phyloP scores from a whole-genome alignment of 2,113 vertebrate species.

The Callionymus lyra region DNA sequence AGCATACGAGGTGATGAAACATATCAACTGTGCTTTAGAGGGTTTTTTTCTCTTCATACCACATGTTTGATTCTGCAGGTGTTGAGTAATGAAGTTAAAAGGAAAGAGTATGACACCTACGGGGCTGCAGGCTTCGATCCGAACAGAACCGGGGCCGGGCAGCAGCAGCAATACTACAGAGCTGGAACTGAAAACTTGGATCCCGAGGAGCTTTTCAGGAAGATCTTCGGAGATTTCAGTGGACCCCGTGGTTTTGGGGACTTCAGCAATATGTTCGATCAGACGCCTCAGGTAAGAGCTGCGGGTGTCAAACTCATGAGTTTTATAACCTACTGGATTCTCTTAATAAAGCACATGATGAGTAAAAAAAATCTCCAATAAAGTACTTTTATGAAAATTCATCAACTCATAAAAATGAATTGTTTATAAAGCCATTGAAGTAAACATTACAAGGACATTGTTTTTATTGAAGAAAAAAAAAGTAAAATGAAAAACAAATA shows the following conservation, averaged over 20 bases:
- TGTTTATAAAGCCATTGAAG: too few relatives aligned
- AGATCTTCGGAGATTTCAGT: conserved; percentile 89
- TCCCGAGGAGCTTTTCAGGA: conserved; percentile 89
- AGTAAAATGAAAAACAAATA: too few relatives aligned
- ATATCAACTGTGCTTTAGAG: background rate
- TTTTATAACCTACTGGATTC: too few relatives aligned
- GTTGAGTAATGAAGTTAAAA: conserved; percentile 84
- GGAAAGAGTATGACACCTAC: conserved; percentile 84
- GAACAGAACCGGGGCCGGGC: conserved; percentile 20
- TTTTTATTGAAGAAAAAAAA: too few relatives aligned
- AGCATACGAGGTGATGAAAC: conserved; percentile 83
- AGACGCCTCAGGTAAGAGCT: conserved; percentile 79
- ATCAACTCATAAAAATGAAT: too few relatives aligned
- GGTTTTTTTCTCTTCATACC: background rate
- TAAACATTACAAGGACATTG: too few relatives aligned
- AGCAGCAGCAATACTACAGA: conserved; percentile 79
- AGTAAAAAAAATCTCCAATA: too few relatives aligned
- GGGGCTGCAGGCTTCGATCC: conserved; percentile 76
- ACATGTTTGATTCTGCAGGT: conserved; percentile 61
- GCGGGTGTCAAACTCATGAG: too few relatives aligned
- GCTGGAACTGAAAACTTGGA: conserved; percentile 68
- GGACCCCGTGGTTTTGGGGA: conserved; percentile 74
- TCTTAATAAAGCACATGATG: too few relatives aligned
- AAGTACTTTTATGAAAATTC: too few relatives aligned
- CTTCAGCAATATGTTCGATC: conserved; percentile 77